Base-by-base conservation (phyloP, 2,797 vertebrate genomes). In the Trachurus trachurus region DNA sequence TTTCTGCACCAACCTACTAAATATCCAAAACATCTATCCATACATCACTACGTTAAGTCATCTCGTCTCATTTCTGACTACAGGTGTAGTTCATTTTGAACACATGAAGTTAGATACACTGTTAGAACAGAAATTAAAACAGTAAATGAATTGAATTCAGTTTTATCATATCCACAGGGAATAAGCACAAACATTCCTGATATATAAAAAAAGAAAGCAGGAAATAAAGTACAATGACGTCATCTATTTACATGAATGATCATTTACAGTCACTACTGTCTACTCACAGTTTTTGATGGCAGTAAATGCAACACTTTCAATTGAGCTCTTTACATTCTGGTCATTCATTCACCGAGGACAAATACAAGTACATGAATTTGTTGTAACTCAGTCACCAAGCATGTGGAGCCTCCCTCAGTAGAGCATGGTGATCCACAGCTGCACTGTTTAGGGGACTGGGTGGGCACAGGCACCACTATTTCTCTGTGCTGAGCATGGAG, bases 241-340 rank as follows among this genome's bases (percentile, higher is more conserved):
- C 11, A 83, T 85, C 65, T 90, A 88, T 87, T 86, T 88, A 84
- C 71, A 85, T 58, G 47, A 83, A 74, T 57, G 58, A 84, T 71
- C 37, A 68, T 82, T 76, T 77, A 74, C 81, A 83, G 78, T 88
- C 86, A 89, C 87, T 84, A 82, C 76, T 83, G 69, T 85, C 89
- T 88, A 83, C 75, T 82, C 78, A 91, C 88, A 89, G 90, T 92
- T 88, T 85, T 44, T 88, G 77, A 90, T 93, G 89, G 93, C 90
- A 89, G 91, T 94, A 89, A 85, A 89, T 64, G 71, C 71, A 80
- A 77, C 61, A 50, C 47, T 39, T 69, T 74, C n/a, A 78, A 34
- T 69, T 83, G 71, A 78, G 88, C 85, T 67, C 42, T 75, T 77
- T 54, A 77, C 78, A 80, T 85, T 86, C 81, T 74, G 67, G 19